A percentile compares a stretch with the other conserved stretches of the same genome.
These are phyloP conservation scores for Bombus affinis DNA, from an alignment of 1,140 invertebrate species.

Conservation along the genomic window DNA sequence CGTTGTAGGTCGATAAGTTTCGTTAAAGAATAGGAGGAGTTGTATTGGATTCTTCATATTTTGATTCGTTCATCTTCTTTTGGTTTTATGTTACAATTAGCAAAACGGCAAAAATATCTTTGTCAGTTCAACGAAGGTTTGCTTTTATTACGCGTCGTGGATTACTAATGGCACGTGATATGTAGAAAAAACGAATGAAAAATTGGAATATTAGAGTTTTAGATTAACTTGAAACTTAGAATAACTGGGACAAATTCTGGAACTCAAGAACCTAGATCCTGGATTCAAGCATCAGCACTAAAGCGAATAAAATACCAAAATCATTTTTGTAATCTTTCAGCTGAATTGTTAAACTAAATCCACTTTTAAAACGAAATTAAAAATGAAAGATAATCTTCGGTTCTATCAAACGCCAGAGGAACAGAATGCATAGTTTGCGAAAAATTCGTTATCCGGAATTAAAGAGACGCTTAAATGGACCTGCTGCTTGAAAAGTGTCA, in stretches of 20 bases:
- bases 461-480: not conserved
- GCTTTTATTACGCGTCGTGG: too few species aligned
- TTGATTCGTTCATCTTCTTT: too few species aligned
- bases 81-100: too few species aligned
- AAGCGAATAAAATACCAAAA: not conserved
- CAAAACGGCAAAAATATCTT: too few species aligned
- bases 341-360: too few species aligned
- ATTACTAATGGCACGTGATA: not conserved
- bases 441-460: not conserved
- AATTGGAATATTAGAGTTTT: not conserved
- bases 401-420: not conserved
- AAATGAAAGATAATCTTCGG: not conserved
- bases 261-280: not conserved
- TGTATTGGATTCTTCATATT: too few species aligned
- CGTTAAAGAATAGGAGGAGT: too few species aligned
- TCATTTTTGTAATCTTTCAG: too few species aligned
- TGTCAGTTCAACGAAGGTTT: not conserved
- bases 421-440: not conserved
- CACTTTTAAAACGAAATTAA: too few species aligned
- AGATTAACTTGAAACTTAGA: not conserved
- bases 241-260: not conserved
- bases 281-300: not conserved
- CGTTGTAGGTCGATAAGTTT: too few species aligned
- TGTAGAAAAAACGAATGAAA: not conserved
- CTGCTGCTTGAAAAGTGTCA: too few species aligned